Percentiles rank a stretch among this genome's conserved stretches.
Conservation (phyloP, 2,888 invertebrate species). For the Volucella bombylans region DNA sequence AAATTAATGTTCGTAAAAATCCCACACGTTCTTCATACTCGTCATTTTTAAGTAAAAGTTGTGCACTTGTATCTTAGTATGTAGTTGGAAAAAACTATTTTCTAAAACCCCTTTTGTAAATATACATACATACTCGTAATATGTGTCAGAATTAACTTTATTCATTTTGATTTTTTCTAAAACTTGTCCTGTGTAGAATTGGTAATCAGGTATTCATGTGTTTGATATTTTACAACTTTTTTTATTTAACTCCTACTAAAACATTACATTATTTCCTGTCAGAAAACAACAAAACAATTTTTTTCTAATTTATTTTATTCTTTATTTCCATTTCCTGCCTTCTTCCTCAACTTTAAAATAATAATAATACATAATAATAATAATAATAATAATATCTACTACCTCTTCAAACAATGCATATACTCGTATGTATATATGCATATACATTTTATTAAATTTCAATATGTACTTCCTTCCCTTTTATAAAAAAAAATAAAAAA, state of each 20-base stretch:
- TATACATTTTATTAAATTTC: neutral
- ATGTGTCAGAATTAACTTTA: too few relatives aligned
- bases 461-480: slow-evolving; percentile 20
- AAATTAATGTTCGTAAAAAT: neutral
- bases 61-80: slow-evolving; percentile 28
- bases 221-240: neutral
- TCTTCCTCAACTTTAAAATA: slow-evolving; percentile 27
- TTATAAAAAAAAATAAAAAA: neutral
- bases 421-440: too few relatives aligned
- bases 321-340: slow-evolving; percentile 52
- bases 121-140: too few relatives aligned
- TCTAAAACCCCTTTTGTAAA: too few relatives aligned
- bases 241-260: slow-evolving; percentile 2
- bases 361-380: slow-evolving; percentile 14
- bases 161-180: too few relatives aligned
- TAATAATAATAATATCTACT: slow-evolving; percentile 10
- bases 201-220: slow-evolving; percentile 24
- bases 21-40: slow-evolving; percentile 13
- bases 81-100: slow-evolving; percentile 3
- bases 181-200: slow-evolving; percentile 9
- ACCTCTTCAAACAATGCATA: too few relatives aligned
- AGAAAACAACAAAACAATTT: slow-evolving; percentile 40
- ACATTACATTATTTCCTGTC: neutral
- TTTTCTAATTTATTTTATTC: slow-evolving; percentile 51
- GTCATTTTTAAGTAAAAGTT: slow-evolving; percentile 16